These are phyloP conservation scores for Pangasius macronema DNA, from an alignment of 2,797 vertebrate species.

Conservation along the genomic window DNA sequence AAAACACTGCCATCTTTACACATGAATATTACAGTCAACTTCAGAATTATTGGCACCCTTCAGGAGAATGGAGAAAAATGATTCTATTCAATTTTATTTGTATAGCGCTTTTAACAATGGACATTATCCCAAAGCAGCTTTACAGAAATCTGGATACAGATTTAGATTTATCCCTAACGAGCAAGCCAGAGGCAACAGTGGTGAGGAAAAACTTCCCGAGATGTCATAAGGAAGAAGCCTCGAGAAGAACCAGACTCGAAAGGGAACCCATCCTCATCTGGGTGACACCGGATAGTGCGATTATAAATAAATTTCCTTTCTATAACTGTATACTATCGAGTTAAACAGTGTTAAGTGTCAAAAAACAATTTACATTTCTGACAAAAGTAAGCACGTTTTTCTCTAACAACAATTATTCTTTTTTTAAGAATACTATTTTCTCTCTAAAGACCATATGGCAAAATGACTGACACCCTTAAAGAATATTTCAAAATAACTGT, in stretches of 20 bases:
- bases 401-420: no score
- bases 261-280: not conserved
- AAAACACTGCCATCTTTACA: not conserved
- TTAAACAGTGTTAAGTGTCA: no score
- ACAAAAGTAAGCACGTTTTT: not conserved
- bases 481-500: not conserved
- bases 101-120: not conserved
- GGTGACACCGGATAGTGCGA: not conserved
- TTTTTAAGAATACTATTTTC: not conserved
- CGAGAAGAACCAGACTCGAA: not conserved
- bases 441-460: not conserved
- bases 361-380: no score
- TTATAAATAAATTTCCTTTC: not conserved
- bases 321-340: no score
- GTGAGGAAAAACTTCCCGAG: not conserved
- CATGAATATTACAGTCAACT: not conserved
- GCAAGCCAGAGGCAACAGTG: not conserved
- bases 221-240: not conserved
- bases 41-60: not conserved
- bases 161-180: not conserved
- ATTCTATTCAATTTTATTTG: not conserved
- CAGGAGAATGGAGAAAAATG: not conserved
- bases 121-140: not conserved
- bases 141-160: not conserved
- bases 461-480: not conserved